Conservation (phyloP, 2,113 vertebrate genomes). For the Brienomyrus brachyistius region DNA sequence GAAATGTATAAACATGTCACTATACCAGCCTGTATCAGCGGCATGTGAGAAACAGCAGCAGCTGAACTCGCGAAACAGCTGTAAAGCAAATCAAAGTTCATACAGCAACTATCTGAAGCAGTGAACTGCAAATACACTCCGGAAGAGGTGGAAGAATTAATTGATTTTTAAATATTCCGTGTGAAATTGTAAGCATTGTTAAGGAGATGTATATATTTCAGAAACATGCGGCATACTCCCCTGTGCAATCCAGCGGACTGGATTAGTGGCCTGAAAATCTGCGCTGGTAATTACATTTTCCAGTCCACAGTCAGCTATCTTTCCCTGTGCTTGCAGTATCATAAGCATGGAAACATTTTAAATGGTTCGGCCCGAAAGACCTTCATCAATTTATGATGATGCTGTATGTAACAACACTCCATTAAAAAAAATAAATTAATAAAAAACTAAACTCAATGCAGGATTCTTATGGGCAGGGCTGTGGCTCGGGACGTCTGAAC, state of each 20-base stretch:
- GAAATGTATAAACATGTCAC: not conserved
- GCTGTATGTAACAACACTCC: not conserved
- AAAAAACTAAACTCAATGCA: not conserved
- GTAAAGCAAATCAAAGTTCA: not conserved
- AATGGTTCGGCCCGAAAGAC: not conserved
- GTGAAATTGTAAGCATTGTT: not conserved
- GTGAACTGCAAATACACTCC: not conserved
- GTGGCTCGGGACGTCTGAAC: constrained; percentile 41
- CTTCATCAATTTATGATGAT: not conserved
- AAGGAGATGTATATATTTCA: not conserved
- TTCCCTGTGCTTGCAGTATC: not conserved
- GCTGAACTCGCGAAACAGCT: not conserved
- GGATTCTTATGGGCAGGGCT: constrained; percentile 31
- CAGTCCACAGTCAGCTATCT: not conserved
- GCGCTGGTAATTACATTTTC: constrained; percentile 14
- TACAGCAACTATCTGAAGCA: not conserved
- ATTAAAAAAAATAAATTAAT: constrained; percentile 1
- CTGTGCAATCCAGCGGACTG: not conserved
- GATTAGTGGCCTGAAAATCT: not conserved
- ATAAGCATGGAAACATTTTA: not conserved
- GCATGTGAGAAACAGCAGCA: not conserved
- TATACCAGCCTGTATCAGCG: not conserved
- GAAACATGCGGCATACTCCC: not conserved
- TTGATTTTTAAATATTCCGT: not conserved
- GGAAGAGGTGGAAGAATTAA: not conserved